Percentiles rank a stretch among this genome's conserved stretches.
Evolutionary conservation across 1,140 invertebrate species (phyloP).

Genomic region (Diorhabda sublineata): DNA sequence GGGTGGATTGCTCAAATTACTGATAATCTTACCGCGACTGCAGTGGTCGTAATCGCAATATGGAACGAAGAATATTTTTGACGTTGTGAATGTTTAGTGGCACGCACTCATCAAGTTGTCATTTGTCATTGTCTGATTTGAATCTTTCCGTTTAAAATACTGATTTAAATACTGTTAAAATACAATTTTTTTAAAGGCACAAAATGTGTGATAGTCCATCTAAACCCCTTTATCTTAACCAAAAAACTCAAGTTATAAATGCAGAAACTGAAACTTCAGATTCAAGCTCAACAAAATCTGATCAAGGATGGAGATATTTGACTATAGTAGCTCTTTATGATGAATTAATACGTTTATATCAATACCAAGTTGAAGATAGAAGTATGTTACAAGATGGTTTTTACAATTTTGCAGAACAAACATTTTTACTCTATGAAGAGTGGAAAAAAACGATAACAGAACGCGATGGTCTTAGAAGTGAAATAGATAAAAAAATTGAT

Average conservation of each 20-base stretch:
- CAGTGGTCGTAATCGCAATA: no score
- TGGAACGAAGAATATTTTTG: no score
- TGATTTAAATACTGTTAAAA: no score
- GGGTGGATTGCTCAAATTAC: no score
- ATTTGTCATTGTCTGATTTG: neutral
- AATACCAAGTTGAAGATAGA: slow-evolving; percentile 25
- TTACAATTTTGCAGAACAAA: slow-evolving; percentile 33
- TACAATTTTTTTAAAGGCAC: neutral
- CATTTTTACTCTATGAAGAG: slow-evolving; percentile 26
- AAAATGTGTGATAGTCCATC: slow-evolving; percentile 33
- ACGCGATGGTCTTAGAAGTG: slow-evolving; percentile 30
- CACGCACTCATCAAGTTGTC: neutral
- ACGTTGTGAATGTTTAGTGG: no score
- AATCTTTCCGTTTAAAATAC: neutral
- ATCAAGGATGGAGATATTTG: slow-evolving; percentile 15
- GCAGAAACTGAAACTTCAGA: slow-evolving; percentile 36
- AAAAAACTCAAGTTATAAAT: slow-evolving; percentile 17
- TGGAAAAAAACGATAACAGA: slow-evolving; percentile 32
- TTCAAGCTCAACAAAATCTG: slow-evolving; percentile 2
- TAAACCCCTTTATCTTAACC: slow-evolving; percentile 28
- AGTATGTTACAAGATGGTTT: slow-evolving; percentile 29
- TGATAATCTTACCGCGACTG: no score
- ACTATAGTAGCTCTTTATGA: slow-evolving; percentile 41
- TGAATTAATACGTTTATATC: slow-evolving; percentile 34
- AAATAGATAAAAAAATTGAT: slow-evolving; percentile 34